These are phyloP conservation scores for Acleris literana DNA, from an alignment of 2,888 invertebrate genomes.

Conservation along the genomic window DNA sequence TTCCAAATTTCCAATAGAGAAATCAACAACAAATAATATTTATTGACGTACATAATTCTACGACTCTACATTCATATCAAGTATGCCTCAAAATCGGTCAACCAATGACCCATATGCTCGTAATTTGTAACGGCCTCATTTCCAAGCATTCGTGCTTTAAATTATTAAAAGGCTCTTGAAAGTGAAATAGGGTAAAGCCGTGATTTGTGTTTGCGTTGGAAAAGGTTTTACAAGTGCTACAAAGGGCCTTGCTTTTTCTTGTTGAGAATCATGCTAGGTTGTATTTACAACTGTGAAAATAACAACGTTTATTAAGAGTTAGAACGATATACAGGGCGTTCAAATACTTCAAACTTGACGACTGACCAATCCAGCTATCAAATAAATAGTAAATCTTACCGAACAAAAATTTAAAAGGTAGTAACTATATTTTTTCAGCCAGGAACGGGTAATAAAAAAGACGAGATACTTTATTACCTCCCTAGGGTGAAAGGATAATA, in stretches of 20 bases:
- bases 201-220: constrained; percentile 12
- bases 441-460: constrained; percentile 11
- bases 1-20: neutral
- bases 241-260: neutral
- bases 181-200: constrained; percentile 8
- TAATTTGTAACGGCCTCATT: constrained; percentile 20
- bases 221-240: neutral
- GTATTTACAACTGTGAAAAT: too few relatives aligned
- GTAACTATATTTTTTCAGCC: constrained; percentile 1
- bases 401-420: neutral
- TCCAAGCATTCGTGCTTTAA: constrained; percentile 15
- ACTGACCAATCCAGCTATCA: too few relatives aligned
- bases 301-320: too few relatives aligned
- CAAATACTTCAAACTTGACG: too few relatives aligned
- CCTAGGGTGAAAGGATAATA: constrained; percentile 18
- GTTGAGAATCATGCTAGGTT: neutral
- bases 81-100: constrained; percentile 16
- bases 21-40: neutral
- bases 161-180: constrained; percentile 17
- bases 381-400: too few relatives aligned
- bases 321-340: too few relatives aligned
- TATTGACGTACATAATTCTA: neutral
- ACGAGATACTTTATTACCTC: constrained; percentile 9
- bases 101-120: constrained; percentile 13
- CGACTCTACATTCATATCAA: constrained; percentile 4